A percentile compares a stretch with the other conserved stretches of the same genome.
Conservation (phyloP, 92 coral and sea anemone genomes). For the Paragorgia papillata region DNA sequence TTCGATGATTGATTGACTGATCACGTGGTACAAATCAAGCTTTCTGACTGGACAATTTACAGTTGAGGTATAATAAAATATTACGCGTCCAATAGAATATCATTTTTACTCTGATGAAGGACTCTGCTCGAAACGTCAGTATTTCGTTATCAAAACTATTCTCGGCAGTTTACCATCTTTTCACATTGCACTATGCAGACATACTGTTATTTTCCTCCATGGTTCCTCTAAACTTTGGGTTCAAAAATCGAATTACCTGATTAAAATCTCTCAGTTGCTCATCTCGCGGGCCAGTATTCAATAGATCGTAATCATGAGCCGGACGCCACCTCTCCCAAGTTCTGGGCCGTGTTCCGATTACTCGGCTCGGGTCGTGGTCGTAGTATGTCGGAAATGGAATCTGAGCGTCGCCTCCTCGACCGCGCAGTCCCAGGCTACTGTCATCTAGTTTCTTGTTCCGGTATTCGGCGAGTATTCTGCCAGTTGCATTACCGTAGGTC, state of each 20-base stretch:
- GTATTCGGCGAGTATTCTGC: conserved; percentile 79
- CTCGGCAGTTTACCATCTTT: too few relatives aligned
- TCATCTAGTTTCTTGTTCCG: conserved; percentile 73
- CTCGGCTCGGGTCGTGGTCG: conserved; percentile 90
- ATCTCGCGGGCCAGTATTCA: conserved; percentile 71
- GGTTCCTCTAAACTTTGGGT: too few relatives aligned
- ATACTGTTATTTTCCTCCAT: too few relatives aligned
- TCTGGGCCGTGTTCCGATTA: conserved; percentile 86
- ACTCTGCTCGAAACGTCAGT: too few relatives aligned
- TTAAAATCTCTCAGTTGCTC: conserved; percentile 67
- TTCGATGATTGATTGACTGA: too few relatives aligned
- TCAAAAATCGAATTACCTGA: conserved; percentile 68
- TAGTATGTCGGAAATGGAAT: conserved; percentile 95
- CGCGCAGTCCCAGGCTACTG: conserved; percentile 76
- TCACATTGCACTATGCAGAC: conserved; percentile 22
- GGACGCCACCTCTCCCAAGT: conserved; percentile 97
- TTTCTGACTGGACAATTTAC: too few relatives aligned
- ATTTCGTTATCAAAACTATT: too few relatives aligned
- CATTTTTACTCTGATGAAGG: too few relatives aligned
- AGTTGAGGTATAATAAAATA: too few relatives aligned
- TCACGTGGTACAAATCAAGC: too few relatives aligned
- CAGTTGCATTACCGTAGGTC: conserved; percentile 88
- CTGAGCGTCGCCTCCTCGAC: conserved; percentile 87
- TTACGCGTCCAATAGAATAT: too few relatives aligned
- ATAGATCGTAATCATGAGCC: conserved; percentile 73